These are phyloP conservation scores for Sarcophilus harrisii DNA, from an alignment of 2,797 vertebrate genomes.

Conservation along the genomic window DNA sequence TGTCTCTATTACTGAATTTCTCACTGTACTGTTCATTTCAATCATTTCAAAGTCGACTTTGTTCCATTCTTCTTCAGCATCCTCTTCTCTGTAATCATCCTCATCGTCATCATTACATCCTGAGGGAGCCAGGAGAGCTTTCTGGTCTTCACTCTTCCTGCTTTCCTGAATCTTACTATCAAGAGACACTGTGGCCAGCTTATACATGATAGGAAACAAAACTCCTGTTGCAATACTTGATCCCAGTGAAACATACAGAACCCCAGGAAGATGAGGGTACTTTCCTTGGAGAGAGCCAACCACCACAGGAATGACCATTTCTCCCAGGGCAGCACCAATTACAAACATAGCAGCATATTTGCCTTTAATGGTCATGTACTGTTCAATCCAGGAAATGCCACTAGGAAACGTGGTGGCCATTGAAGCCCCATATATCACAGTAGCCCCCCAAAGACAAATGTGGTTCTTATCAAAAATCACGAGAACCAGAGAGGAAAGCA, in stretches of 20 bases:
- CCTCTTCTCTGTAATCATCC: slow-evolving; percentile 84
- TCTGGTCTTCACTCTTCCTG: slow-evolving; percentile 87
- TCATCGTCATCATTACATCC: slow-evolving; percentile 83
- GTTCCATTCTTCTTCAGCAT: slow-evolving; percentile 89
- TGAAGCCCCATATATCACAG: slow-evolving; percentile 90
- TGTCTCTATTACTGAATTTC: slow-evolving; percentile 81
- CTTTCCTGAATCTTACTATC: slow-evolving; percentile 58
- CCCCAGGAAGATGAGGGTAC: slow-evolving; percentile 85
- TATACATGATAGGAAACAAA: slow-evolving; percentile 94
- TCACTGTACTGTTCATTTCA: slow-evolving; percentile 89
- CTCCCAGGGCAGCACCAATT: slow-evolving; percentile 91
- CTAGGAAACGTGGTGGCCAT: slow-evolving; percentile 95
- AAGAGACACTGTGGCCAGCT: slow-evolving; percentile 85
- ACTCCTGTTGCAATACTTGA: slow-evolving; percentile 87
- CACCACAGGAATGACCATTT: slow-evolving; percentile 92
- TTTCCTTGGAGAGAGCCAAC: slow-evolving; percentile 89
- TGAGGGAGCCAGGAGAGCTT: slow-evolving; percentile 80
- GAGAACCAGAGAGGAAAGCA: slow-evolving; percentile 87
- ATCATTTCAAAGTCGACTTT: slow-evolving; percentile 93
- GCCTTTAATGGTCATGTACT: slow-evolving; percentile 91
- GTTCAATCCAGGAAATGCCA: slow-evolving; percentile 95
- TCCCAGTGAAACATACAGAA: slow-evolving; percentile 89
- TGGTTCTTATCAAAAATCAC: slow-evolving; percentile 85
- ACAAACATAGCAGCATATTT: slow-evolving; percentile 90
- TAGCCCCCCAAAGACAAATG: slow-evolving; percentile 88